These are phyloP conservation scores for Metaphire vulgaris DNA, from an alignment of 1,140 invertebrate genomes.

Conservation along the genomic window DNA sequence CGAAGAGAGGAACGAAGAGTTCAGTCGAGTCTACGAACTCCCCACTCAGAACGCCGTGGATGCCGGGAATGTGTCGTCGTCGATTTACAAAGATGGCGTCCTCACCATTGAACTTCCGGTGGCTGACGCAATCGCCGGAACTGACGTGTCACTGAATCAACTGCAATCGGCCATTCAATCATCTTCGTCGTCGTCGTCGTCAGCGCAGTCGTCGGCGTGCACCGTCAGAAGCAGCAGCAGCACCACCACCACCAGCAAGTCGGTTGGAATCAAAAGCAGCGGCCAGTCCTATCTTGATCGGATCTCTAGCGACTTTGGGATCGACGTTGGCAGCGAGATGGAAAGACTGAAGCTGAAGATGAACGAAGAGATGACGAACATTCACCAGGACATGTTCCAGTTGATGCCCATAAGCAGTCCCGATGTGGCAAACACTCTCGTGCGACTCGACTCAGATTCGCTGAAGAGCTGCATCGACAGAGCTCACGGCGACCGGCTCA, in stretches of 20 bases:
- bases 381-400: slow-evolving; percentile 8
- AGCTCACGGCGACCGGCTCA: slow-evolving; percentile 8
- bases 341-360: slow-evolving; percentile 14
- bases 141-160: neutral
- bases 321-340: slow-evolving; percentile 24
- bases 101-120: slow-evolving; percentile 28
- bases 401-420: neutral
- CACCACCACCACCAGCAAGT: neutral
- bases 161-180: neutral
- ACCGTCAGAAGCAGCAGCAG: neutral
- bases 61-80: slow-evolving; percentile 24
- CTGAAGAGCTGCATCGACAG: slow-evolving; percentile 15
- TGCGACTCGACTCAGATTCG: slow-evolving; percentile 20
- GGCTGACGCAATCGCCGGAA: neutral
- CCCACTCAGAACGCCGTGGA: slow-evolving; percentile 16
- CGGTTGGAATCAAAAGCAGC: neutral
- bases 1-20: slow-evolving; percentile 28
- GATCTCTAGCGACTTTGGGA: slow-evolving; percentile 7
- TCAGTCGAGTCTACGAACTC: slow-evolving; percentile 28
- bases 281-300: neutral
- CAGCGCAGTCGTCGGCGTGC: neutral
- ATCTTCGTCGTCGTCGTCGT: neutral
- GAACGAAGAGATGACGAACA: slow-evolving; percentile 4
- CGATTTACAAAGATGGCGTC: slow-evolving; percentile 30
- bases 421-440: slow-evolving; percentile 1